phyloP scores from a whole-genome alignment of 2,797 vertebrate genomes.

The Sebastes taczanowskii region DNA sequence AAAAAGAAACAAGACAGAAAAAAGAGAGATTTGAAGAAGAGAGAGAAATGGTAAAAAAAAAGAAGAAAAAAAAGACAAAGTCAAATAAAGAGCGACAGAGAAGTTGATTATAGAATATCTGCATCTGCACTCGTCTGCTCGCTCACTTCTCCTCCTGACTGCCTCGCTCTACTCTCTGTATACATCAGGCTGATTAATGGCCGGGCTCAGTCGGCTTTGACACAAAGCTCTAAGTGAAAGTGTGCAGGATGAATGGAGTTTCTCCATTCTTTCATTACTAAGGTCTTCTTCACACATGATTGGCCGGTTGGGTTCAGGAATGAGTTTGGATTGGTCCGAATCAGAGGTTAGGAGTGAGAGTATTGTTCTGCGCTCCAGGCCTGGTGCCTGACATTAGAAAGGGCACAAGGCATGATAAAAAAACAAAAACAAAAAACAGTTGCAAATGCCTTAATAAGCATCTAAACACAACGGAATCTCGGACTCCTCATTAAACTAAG shows the following conservation, averaged over 20 bases:
- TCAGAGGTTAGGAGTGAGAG: not conserved
- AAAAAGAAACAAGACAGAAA: not conserved
- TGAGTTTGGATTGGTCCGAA: not conserved
- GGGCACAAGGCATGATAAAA: not conserved
- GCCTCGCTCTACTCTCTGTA: slow-evolving; percentile 21
- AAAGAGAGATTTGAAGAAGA: not conserved
- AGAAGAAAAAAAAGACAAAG: not conserved
- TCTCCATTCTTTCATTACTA: not conserved
- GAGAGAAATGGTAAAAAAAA: not conserved
- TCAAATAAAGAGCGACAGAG: not conserved
- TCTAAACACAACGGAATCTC: not conserved
- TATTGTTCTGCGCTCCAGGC: not conserved
- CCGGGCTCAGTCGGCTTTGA: slow-evolving; percentile 21
- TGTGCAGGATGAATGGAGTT: not conserved
- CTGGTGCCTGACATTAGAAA: not conserved
- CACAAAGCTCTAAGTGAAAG: slow-evolving; percentile 17
- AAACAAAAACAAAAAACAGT: fast-evolving
- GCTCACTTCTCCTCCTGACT: slow-evolving; percentile 24
- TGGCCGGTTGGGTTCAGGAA: not conserved
- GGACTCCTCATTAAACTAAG: not conserved
- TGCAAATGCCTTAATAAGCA: not conserved
- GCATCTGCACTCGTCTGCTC: slow-evolving; percentile 8
- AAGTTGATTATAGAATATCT: slow-evolving; percentile 24
- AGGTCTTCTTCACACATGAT: not conserved
- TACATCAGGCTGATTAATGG: slow-evolving; percentile 27